A percentile compares a stretch with the other conserved stretches of the same genome.
These are phyloP conservation scores for Arenaria interpres DNA, from an alignment of 2,113 vertebrate species.

Conservation along the genomic window DNA sequence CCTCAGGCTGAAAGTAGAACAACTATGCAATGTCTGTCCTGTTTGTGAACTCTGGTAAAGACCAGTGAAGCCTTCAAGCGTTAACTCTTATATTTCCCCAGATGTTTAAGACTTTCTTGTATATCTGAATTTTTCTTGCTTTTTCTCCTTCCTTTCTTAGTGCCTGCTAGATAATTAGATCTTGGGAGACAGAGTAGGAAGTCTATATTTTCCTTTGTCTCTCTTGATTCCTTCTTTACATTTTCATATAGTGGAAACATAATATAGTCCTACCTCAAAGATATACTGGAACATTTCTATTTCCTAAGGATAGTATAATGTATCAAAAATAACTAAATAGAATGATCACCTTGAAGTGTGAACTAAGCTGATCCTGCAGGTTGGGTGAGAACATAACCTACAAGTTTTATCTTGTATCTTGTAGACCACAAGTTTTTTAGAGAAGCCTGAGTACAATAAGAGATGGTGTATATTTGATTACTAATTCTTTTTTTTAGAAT, in stretches of 20 bases:
- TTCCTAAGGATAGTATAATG: not conserved
- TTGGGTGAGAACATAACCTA: not conserved
- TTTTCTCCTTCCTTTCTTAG: not conserved
- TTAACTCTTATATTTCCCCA: not conserved
- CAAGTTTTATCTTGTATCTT: not conserved
- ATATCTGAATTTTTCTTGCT: not conserved
- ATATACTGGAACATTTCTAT: not conserved
- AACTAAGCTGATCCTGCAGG: not conserved
- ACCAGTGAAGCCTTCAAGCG: not conserved
- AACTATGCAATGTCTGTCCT: conserved; percentile 3
- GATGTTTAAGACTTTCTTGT: not conserved
- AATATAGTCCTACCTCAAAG: not conserved
- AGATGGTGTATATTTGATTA: not conserved
- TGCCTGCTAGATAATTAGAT: not conserved
- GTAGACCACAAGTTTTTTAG: not conserved
- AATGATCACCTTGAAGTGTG: not conserved
- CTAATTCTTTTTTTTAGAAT: not conserved
- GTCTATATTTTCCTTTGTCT: not conserved
- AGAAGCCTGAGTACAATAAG: not conserved
- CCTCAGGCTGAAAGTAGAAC: not conserved
- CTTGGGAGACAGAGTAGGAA: not conserved
- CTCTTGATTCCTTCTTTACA: not conserved
- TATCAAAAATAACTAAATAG: not conserved
- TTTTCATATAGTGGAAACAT: not conserved
- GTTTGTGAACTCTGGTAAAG: conserved; percentile 36